These are phyloP conservation scores for Zapus hudsonius DNA, from an alignment of 2,113 vertebrate species.

Conservation along the genomic window DNA sequence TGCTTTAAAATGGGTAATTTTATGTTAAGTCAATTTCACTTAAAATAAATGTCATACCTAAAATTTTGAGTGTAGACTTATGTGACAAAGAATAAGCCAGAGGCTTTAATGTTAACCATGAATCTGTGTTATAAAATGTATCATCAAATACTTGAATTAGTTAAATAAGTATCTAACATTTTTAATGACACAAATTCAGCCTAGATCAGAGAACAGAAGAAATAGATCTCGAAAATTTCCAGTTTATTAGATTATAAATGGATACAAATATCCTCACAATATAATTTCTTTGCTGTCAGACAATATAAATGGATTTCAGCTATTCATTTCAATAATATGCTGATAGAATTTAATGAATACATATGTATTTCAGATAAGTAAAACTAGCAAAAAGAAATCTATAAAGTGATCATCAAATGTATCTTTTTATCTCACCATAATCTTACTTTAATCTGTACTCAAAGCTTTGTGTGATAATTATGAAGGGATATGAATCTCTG, in stretches of 20 bases:
- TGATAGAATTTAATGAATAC: slow-evolving; percentile 77
- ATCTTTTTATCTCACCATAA: slow-evolving; percentile 73
- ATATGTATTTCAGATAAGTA: slow-evolving; percentile 72
- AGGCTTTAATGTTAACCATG: background rate
- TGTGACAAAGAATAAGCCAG: background rate
- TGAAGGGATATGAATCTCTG: slow-evolving; percentile 66
- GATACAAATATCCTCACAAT: slow-evolving; percentile 22
- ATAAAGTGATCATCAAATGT: slow-evolving; percentile 63
- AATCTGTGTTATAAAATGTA: background rate
- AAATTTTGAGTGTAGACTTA: background rate
- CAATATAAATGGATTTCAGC: slow-evolving; percentile 70
- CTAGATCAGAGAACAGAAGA: slow-evolving; percentile 79
- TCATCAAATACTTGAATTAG: background rate
- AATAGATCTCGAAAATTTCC: slow-evolving; percentile 72
- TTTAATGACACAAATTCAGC: slow-evolving; percentile 71
- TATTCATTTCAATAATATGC: slow-evolving; percentile 67
- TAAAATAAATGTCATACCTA: background rate
- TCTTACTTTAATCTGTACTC: slow-evolving; percentile 70
- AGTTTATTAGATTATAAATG: slow-evolving; percentile 57
- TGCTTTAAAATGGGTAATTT: background rate
- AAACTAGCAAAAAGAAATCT: slow-evolving; percentile 67
- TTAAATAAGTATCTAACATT: slow-evolving; percentile 4
- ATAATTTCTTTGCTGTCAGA: slow-evolving; percentile 68
- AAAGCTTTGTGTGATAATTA: slow-evolving; percentile 68
- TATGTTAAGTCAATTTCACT: background rate